phyloP scores from a whole-genome alignment of 2,797 vertebrate genomes.

The Emys orbicularis region DNA sequence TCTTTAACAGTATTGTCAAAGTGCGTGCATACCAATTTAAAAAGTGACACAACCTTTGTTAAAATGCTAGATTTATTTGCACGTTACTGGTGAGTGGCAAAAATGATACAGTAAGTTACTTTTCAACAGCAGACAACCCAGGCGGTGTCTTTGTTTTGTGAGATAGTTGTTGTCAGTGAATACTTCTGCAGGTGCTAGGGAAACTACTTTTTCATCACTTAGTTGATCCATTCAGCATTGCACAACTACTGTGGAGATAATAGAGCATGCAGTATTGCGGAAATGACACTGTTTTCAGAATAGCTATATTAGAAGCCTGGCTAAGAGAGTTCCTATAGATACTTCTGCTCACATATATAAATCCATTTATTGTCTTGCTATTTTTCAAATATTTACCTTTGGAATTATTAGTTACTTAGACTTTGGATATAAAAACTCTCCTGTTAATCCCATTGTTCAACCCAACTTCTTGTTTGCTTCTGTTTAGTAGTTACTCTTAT shows the following conservation, averaged over 20 bases:
- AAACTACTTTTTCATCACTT: constrained; percentile 50
- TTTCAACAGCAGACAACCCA: constrained; percentile 6
- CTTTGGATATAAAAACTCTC: neutral
- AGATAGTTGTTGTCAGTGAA: neutral
- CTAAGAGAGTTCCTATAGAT: neutral
- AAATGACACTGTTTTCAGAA: neutral
- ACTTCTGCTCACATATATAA: neutral
- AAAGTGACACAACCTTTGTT: neutral
- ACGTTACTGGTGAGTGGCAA: neutral
- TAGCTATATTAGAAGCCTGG: neutral
- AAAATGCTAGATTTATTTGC: neutral
- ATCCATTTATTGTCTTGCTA: neutral
- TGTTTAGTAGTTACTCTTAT: neutral
- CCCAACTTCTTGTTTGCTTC: neutral
- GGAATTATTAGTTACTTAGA: neutral
- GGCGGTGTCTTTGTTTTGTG: constrained; percentile 3
- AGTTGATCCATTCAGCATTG: constrained; percentile 20
- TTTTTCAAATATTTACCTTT: neutral
- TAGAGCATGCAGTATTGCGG: neutral
- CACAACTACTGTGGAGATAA: constrained; percentile 1
- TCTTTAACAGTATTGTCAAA: constrained; percentile 25
- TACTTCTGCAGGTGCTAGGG: constrained; percentile 12
- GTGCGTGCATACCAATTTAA: neutral
- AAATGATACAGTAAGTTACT: constrained; percentile 22
- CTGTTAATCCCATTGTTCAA: neutral